Evolutionary conservation across 2,113 vertebrate genomes (phyloP), one percentile per base, ranked within the genome.

Genomic region (Neotoma lepida): DNA sequence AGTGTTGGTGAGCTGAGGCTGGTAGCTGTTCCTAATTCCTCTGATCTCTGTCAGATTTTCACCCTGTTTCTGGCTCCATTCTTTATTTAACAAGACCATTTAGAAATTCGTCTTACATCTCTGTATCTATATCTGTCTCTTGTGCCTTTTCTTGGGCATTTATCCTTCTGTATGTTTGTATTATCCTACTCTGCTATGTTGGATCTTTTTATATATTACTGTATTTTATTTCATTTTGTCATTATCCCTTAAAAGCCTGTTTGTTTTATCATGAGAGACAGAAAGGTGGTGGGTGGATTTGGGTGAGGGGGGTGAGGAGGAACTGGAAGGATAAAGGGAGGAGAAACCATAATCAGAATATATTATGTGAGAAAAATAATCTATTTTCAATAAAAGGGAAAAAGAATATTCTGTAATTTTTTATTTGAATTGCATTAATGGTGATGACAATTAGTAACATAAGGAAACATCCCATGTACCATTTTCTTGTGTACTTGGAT

Each of bases 371-470:
- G 24, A 44, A 63, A 63, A n/a, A 61, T n/a, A 56, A 39, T n/a
- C 9, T n/a, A 30, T 44, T 82, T 33, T 84, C 56, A 84, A 44
- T 84, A 44, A 30, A 63, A 44, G 93, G 10, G 6, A 39, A 58
- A 28, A 26, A 77, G 44, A 84, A 46, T 94, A 94, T 86, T 84
- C 30, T 81, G 49, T 49, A 18, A 35, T 88, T 90, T 90, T 35
- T 58, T 86, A 70, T n/a, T 9, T n/a, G 70, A 89, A 88, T 20
- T 41, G 12, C 12, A 81, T 81, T 58, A 28, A 58, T 58, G 22
- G 18, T 28, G 54, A 81, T 26, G 15, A 33, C 4, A 2, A 35
- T 74, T 81, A 46, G 64, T 70, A 82, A 94, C 70, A 39, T 54
- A 93, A 94, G 15, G 33, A 88, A 73, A 26, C 4, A 10, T 6